Evolutionary conservation across 2,113 vertebrate species (phyloP).

Genomic region (Mobula hypostoma): DNA sequence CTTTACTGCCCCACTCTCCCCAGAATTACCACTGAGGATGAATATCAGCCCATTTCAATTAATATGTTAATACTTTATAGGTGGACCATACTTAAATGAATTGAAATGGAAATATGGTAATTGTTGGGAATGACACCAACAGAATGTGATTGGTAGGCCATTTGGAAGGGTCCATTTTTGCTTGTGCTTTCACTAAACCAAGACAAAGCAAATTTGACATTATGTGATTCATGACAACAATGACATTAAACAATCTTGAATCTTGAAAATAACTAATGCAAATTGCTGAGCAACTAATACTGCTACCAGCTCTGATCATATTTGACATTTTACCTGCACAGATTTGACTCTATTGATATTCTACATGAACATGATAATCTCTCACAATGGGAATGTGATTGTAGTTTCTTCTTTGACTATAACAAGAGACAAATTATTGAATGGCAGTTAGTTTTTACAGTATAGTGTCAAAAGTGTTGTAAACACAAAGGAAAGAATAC

Average conservation of each 20-base stretch:
- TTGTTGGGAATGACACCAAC: no score
- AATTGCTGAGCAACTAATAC: not conserved
- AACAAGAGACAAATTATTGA: not conserved
- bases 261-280: not conserved
- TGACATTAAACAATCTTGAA: no score
- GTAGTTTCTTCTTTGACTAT: not conserved
- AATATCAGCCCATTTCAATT: no score
- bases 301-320: not conserved
- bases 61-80: no score
- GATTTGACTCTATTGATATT: not conserved
- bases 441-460: not conserved
- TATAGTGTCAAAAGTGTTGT: not conserved
- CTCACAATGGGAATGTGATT: not conserved
- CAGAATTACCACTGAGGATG: no score
- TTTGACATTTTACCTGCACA: not conserved
- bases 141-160: no score
- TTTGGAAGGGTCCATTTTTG: no score
- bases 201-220: not conserved
- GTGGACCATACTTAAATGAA: no score
- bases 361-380: not conserved
- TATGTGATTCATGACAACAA: no score
- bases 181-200: not conserved
- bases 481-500: not conserved
- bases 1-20: no score
- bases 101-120: no score